Conservation (phyloP, 2,888 invertebrate species). For the Cephus nigrinus region DNA sequence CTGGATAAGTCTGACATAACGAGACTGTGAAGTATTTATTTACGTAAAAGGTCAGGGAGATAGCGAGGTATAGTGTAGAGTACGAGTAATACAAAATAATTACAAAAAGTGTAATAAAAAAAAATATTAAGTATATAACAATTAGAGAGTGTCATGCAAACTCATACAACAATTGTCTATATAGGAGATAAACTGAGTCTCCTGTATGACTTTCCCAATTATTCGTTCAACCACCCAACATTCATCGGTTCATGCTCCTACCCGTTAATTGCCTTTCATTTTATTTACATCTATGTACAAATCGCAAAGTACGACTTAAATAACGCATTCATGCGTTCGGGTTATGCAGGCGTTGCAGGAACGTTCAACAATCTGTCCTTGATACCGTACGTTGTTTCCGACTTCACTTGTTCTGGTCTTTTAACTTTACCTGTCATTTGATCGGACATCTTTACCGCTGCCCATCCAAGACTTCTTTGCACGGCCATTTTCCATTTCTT, state of each 20-base stretch:
- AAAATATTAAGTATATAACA: neutral
- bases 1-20: neutral
- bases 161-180: neutral
- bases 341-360: constrained; percentile 14
- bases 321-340: neutral
- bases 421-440: constrained; percentile 79
- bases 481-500: constrained; percentile 97
- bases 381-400: neutral
- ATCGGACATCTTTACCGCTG: constrained; percentile 77
- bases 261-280: neutral
- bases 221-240: neutral
- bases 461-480: constrained; percentile 91
- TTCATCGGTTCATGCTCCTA: neutral
- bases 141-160: neutral
- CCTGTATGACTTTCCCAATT: neutral
- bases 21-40: too few species aligned
- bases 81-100: neutral
- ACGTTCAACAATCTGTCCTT: neutral
- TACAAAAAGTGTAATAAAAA: neutral
- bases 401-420: constrained; percentile 9
- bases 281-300: neutral
- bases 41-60: neutral
- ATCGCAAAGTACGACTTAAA: neutral
- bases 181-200: neutral
- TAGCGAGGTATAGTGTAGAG: neutral